A percentile compares a stretch with the other conserved stretches of the same genome.
Evolutionary conservation across 2,888 invertebrate species (phyloP).

Genomic region (Conistra vaccinii): DNA sequence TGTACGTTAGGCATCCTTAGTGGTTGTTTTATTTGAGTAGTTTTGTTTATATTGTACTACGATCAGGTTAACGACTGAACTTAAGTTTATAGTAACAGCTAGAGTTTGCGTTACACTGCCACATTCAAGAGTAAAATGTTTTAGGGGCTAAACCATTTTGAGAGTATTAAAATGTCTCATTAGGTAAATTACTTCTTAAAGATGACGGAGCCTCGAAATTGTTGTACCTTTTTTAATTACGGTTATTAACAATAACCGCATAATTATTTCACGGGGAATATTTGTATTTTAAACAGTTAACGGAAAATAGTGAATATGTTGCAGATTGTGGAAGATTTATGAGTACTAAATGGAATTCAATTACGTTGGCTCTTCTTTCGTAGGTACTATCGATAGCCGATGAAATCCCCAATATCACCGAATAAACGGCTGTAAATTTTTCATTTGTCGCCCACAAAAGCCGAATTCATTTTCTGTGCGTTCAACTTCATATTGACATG

Average conservation of each 20-base stretch:
- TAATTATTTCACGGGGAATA: too few species aligned
- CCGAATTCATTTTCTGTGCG: constrained; percentile 68
- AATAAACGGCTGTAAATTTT: constrained; percentile 71
- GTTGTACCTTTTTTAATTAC: background rate
- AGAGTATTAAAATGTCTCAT: constrained; percentile 10
- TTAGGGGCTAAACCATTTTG: background rate
- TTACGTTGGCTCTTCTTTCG: constrained; percentile 44
- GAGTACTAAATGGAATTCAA: constrained; percentile 39
- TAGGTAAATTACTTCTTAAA: constrained; percentile 4
- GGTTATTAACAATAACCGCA: background rate
- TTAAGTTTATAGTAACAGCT: constrained; percentile 46
- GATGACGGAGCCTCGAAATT: background rate
- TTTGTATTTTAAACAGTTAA: constrained; percentile 1
- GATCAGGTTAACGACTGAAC: constrained; percentile 50
- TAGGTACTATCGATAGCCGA: constrained; percentile 51
- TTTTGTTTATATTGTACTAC: constrained; percentile 59
- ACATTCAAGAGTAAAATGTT: constrained; percentile 29
- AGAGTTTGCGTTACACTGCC: constrained; percentile 23
- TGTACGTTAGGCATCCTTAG: constrained; percentile 46
- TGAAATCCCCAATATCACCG: constrained; percentile 62
- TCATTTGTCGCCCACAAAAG: constrained; percentile 71
- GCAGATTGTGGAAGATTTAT: constrained; percentile 19
- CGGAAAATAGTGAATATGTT: constrained; percentile 12
- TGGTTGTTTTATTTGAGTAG: constrained; percentile 58
- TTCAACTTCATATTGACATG: constrained; percentile 66